Evolutionary conservation across 2,113 vertebrate species (phyloP).

Genomic region (Oenanthe oenanthe): DNA sequence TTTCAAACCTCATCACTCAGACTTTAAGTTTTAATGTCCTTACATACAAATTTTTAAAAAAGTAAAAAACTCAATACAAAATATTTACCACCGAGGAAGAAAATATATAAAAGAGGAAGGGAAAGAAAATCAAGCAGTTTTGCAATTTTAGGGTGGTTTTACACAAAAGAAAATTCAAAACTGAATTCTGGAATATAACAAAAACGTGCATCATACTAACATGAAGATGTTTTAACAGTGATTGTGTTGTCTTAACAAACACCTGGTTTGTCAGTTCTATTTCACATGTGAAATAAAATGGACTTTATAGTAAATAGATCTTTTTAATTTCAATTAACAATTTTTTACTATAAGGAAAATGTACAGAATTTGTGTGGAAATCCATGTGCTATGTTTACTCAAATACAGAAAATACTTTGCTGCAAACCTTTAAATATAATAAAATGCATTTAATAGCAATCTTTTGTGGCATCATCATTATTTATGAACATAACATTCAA

Average conservation of each 20-base stretch:
- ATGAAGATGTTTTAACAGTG: slow-evolving; percentile 52
- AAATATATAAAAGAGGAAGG: not conserved
- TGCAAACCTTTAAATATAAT: slow-evolving; percentile 57
- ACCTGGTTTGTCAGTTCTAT: not conserved
- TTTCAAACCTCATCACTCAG: not conserved
- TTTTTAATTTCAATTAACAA: slow-evolving; percentile 43
- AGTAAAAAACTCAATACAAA: slow-evolving; percentile 1
- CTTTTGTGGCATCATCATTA: slow-evolving; percentile 43
- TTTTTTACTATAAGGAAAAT: slow-evolving; percentile 47
- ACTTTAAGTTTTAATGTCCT: slow-evolving; percentile 8
- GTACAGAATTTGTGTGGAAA: slow-evolving; percentile 56
- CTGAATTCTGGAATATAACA: slow-evolving; percentile 16
- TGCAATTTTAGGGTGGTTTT: slow-evolving; percentile 3
- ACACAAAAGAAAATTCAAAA: slow-evolving; percentile 8
- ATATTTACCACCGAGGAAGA: not conserved
- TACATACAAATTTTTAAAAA: not conserved
- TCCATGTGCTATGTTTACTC: slow-evolving; percentile 59
- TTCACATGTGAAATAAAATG: slow-evolving; percentile 66
- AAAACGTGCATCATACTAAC: slow-evolving; percentile 16
- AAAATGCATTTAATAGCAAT: slow-evolving; percentile 64
- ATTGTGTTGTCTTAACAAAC: slow-evolving; percentile 15
- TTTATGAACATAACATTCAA: slow-evolving; percentile 57
- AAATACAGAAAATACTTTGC: slow-evolving; percentile 66
- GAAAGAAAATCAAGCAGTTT: not conserved
- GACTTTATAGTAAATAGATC: slow-evolving; percentile 54